Base-by-base conservation (phyloP, 2,888 invertebrate genomes). In the Neoscelio sp. region DNA sequence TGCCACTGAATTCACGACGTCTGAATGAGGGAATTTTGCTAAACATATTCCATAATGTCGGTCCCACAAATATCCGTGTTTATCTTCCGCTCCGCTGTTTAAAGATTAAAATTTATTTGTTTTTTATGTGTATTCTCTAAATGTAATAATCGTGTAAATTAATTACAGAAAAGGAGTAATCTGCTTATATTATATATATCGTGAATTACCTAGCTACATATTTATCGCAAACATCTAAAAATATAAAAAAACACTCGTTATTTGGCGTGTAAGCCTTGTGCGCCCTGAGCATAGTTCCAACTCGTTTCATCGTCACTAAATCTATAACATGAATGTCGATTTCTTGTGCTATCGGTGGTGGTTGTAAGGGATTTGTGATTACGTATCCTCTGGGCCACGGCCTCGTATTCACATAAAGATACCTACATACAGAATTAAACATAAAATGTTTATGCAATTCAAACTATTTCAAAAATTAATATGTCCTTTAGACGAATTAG, bases 281-380 rank as follows among this genome's bases (percentile, higher is more conserved):
- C 0, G 95, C 93, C 71, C 95, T 91, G 20, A 95, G 89, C 94
- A 96, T 95, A 67, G 94, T 95, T 2, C 96, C 96, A 2, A 96
- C 95, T 88, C 93, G 93, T 86, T 94, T 93, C 74, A 96, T 91
- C 0, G 94, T 95, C 70, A 93, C 93, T 80, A 97, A 91, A 91
- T 97, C 96, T 83, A 96, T 96, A 0, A 96, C 96, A 85, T 96
- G 96, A 82, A 97, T 95, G 86, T 96, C 96, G 56, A 96, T 96
- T 91, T 96, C 96, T 90, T 96, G 95, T 7, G 96, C 96, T 82
- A 96, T 96, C 0, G 96, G 96, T 0, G 96, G 96, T 7, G 96
- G 96, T 86, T 95, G 93, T 52, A 96, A 89, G 0, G 96, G 95
- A 91, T 96, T 94, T 8, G 93, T 92, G 80, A 96, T 96, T 18